Conservation (phyloP, 2,113 vertebrate species). For the Scalopus aquaticus region DNA sequence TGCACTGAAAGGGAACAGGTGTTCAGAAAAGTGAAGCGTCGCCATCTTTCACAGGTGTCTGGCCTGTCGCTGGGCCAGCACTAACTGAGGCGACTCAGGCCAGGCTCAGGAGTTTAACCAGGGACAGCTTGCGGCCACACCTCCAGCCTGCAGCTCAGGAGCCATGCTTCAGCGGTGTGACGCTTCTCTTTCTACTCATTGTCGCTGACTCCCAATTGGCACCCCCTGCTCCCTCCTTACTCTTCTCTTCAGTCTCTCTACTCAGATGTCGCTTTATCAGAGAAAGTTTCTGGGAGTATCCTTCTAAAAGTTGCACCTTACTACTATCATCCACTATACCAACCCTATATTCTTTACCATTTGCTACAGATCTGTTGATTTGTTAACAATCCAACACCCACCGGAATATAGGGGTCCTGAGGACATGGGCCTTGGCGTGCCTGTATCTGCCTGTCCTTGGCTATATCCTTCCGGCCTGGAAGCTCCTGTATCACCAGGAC, state of each 20-base stretch:
- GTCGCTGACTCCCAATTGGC: fast-evolving
- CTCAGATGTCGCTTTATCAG: fast-evolving
- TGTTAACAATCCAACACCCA: not conserved
- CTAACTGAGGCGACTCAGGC: not conserved
- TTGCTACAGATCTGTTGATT: not conserved
- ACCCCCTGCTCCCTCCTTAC: too few relatives aligned
- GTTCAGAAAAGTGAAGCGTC: not conserved
- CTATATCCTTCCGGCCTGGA: too few relatives aligned
- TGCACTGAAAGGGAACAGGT: not conserved
- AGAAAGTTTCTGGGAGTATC: not conserved
- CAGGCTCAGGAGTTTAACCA: not conserved
- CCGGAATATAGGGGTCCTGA: not conserved
- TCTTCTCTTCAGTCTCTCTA: not conserved
- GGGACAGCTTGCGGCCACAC: not conserved
- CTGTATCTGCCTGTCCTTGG: too few relatives aligned
- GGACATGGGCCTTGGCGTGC: too few relatives aligned
- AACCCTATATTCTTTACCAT: not conserved
- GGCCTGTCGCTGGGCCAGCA: not conserved
- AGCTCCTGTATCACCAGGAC: too few relatives aligned
- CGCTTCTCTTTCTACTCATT: not conserved
- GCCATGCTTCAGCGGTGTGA: too few relatives aligned
- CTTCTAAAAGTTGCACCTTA: not conserved
- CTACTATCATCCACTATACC: not conserved
- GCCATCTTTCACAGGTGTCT: not conserved
- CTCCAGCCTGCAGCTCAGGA: not conserved